A percentile compares a stretch with the other conserved stretches of the same genome.
Evolutionary conservation across 2,113 vertebrate genomes (phyloP).

Genomic region (Ophthalmolycus amberensis): DNA sequence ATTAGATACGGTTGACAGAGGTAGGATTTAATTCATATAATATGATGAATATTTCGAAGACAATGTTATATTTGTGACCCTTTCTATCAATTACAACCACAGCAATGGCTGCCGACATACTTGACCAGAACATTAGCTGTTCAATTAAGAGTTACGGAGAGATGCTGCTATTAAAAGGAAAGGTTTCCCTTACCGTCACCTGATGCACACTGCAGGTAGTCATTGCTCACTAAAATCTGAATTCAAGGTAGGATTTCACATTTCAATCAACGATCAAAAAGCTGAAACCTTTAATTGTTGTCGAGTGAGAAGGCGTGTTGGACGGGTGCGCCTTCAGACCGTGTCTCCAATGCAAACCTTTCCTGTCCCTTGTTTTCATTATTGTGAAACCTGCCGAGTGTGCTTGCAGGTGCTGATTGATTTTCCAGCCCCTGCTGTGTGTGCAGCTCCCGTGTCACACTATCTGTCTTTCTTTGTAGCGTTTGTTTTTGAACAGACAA

Average conservation of each 20-base stretch:
- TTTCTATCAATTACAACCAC: background rate
- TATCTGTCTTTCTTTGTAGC: constrained; percentile 34
- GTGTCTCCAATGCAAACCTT: constrained; percentile 7
- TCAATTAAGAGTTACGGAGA: background rate
- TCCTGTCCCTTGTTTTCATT: constrained; percentile 28
- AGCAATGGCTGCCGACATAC: background rate
- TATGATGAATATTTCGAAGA: background rate
- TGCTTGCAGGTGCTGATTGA: constrained; percentile 33
- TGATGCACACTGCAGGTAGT: background rate
- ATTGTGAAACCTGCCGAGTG: constrained; percentile 30
- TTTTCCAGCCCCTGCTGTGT: constrained; percentile 28
- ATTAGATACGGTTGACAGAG: background rate
- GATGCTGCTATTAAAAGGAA: background rate
- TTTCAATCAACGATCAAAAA: background rate
- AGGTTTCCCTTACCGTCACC: background rate
- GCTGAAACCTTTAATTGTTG: constrained; percentile 17
- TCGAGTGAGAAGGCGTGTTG: background rate
- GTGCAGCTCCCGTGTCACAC: constrained; percentile 32
- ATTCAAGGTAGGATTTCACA: background rate
- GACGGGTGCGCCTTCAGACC: constrained; percentile 11
- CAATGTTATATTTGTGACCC: background rate
- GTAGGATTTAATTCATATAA: constrained; percentile 18
- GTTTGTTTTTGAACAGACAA: constrained; percentile 27
- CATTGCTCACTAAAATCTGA: background rate
- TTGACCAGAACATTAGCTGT: background rate